These are phyloP conservation scores for Rhinoraja longicauda DNA, from an alignment of 2,797 vertebrate species.

Conservation along the genomic window DNA sequence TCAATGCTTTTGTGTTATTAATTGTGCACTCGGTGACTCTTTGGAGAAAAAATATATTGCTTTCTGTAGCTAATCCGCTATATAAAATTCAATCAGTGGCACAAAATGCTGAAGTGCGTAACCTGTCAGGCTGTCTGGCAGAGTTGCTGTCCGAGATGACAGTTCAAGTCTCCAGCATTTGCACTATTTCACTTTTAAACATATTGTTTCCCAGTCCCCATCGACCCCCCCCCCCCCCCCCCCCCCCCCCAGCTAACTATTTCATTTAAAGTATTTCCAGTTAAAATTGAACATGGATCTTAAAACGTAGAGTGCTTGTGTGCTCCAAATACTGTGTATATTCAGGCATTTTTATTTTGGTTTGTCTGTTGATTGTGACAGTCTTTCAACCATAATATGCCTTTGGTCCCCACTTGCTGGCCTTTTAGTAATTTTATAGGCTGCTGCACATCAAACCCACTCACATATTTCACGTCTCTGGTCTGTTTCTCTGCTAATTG, in stretches of 20 bases:
- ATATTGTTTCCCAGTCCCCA: too few species aligned
- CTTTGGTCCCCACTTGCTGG: background rate
- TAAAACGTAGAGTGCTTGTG: background rate
- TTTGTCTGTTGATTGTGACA: background rate
- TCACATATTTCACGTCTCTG: background rate
- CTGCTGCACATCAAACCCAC: background rate
- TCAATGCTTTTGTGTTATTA: background rate
- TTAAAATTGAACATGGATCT: background rate
- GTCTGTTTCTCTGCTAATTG: background rate
- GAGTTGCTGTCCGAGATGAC: too few species aligned
- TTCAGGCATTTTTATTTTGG: background rate
- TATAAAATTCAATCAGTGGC: background rate
- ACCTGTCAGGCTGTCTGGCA: too few species aligned
- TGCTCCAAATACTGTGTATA: background rate
- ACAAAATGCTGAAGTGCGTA: too few species aligned
- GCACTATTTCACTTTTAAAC: background rate
- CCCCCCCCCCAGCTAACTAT: background rate
- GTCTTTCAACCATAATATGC: background rate
- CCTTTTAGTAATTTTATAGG: background rate
- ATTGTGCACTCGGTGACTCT: background rate
- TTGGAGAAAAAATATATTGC: background rate
- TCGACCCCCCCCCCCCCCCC: too few species aligned
- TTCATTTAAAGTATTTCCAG: background rate
- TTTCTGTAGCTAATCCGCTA: background rate
- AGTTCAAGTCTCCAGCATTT: too few species aligned